Evolutionary conservation across 35 echinoderm and acorn worm species (phyloP).

Genomic region (Strongylocentrotus purpuratus): DNA sequence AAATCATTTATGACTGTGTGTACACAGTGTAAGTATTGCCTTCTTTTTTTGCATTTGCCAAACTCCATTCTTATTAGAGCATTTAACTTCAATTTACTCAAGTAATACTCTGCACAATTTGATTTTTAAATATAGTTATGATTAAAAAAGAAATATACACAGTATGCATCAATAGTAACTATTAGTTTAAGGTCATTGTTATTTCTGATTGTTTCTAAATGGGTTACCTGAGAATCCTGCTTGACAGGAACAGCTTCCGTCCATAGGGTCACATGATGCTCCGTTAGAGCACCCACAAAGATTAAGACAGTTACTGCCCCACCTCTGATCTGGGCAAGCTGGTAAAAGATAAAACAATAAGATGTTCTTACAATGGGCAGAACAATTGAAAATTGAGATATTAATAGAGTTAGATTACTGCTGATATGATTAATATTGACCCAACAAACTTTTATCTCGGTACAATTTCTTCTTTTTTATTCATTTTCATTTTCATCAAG

Average conservation of each 20-base stretch:
- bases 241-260: slow-evolving; percentile 74
- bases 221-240: slow-evolving; percentile 73
- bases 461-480: neutral
- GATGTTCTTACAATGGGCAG: no score
- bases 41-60: no score
- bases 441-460: neutral
- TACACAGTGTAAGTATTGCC: no score
- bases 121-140: no score
- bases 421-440: neutral
- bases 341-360: neutral
- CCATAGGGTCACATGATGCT: slow-evolving; percentile 63
- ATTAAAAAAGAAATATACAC: no score
- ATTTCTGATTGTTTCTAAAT: neutral
- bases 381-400: neutral
- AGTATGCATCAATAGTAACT: no score
- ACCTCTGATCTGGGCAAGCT: slow-evolving; percentile 64
- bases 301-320: slow-evolving; percentile 65
- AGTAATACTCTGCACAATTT: no score
- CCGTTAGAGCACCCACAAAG: slow-evolving; percentile 77
- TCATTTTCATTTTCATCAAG: no score
- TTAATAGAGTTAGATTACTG: neutral
- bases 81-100: no score
- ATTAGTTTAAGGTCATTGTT: neutral
- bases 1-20: no score
- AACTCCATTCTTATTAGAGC: no score